Evolutionary conservation across 2,888 invertebrate genomes (phyloP).

Genomic region (Galeopsomyia nigrocyanea): DNA sequence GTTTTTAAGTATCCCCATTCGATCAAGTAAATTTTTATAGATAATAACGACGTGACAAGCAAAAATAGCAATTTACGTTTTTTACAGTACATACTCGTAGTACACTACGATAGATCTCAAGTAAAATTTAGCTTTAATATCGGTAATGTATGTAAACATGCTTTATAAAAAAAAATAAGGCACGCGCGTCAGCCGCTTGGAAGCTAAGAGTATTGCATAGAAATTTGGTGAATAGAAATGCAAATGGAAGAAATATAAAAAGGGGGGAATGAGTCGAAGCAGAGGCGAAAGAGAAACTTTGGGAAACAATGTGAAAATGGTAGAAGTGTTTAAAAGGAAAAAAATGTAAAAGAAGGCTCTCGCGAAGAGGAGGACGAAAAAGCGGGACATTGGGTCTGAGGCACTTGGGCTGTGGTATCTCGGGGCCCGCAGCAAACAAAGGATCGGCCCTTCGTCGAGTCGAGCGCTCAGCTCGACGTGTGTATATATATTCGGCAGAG

Average conservation of each 20-base stretch:
- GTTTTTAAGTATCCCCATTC: too few relatives aligned
- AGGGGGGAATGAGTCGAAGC: background rate
- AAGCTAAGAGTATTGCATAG: conserved; percentile 6
- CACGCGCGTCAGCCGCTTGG: too few relatives aligned
- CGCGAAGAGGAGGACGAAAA: conserved; percentile 11
- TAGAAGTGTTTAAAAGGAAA: conserved; percentile 7
- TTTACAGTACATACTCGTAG: too few relatives aligned
- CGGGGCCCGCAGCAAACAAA: conserved; percentile 44
- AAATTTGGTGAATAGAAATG: conserved; percentile 34
- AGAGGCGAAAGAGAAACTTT: background rate
- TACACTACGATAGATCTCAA: too few relatives aligned
- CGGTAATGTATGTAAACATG: too few relatives aligned
- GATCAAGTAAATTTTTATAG: too few relatives aligned
- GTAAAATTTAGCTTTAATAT: too few relatives aligned
- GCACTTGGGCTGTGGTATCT: conserved; percentile 8
- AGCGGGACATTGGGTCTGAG: conserved; percentile 2
- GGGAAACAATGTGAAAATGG: background rate
- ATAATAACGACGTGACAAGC: too few relatives aligned
- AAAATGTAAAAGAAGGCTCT: conserved; percentile 19
- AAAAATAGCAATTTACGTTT: too few relatives aligned
- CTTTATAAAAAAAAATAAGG: too few relatives aligned
- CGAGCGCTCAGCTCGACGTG: background rate
- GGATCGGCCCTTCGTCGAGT: conserved; percentile 45
- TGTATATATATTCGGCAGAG: background rate
- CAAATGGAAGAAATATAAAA: conserved; percentile 21